These are phyloP conservation scores for Rhinophrynus dorsalis DNA, from an alignment of 2,797 vertebrate genomes.

Conservation along the genomic window DNA sequence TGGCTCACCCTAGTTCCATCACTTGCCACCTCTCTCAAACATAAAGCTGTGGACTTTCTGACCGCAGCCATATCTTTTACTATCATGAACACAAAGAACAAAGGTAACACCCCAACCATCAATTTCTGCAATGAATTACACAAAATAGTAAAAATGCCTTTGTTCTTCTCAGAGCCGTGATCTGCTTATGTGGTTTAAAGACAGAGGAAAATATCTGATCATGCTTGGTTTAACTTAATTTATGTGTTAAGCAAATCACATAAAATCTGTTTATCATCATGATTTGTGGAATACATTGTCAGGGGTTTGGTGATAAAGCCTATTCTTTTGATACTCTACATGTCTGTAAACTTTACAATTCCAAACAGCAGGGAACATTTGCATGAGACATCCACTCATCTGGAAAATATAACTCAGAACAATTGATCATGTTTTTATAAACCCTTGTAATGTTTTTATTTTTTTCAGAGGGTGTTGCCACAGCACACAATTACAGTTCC, in stretches of 20 bases:
- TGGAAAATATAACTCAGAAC: slow-evolving; percentile 32
- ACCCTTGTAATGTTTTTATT: not conserved
- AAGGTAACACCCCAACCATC: not conserved
- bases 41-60: too few relatives aligned
- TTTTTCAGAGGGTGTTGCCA: not conserved
- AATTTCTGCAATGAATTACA: not conserved
- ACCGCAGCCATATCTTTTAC: not conserved
- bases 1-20: too few relatives aligned
- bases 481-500: not conserved
- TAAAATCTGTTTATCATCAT: slow-evolving; percentile 30
- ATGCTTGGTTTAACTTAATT: slow-evolving; percentile 15
- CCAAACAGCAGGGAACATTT: not conserved
- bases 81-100: not conserved
- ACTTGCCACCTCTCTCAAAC: too few relatives aligned
- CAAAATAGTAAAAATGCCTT: not conserved
- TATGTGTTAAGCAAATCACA: slow-evolving; percentile 2
- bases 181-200: not conserved
- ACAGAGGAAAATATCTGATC: slow-evolving; percentile 8
- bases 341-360: not conserved
- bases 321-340: slow-evolving; percentile 11
- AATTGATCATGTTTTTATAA: slow-evolving; percentile 9
- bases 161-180: not conserved
- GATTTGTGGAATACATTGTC: slow-evolving; percentile 7
- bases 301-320: slow-evolving; percentile 5
- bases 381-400: slow-evolving; percentile 13